These are phyloP conservation scores for Melitaea cinxia DNA, from an alignment of 1,140 invertebrate genomes.

Conservation along the genomic window DNA sequence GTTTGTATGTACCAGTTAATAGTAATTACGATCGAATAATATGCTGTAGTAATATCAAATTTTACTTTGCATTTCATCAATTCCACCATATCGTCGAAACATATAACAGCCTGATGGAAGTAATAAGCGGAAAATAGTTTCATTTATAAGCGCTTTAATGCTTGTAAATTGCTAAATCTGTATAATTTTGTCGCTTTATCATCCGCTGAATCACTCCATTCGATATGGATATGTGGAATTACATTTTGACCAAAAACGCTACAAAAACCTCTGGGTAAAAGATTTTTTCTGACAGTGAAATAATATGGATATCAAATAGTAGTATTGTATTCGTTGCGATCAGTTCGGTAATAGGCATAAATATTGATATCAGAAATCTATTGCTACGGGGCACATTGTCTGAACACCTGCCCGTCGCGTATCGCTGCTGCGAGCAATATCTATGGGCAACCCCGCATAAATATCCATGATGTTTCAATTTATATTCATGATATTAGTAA, in stretches of 20 bases:
- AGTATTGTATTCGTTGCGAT: constrained; percentile 61
- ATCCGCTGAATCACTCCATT: constrained; percentile 38
- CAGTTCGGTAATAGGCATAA: constrained; percentile 74
- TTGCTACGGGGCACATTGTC: constrained; percentile 69
- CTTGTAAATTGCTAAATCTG: constrained; percentile 45
- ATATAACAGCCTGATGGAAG: constrained; percentile 23
- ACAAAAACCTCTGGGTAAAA: not conserved
- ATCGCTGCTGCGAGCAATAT: constrained; percentile 65
- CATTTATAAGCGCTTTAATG: constrained; percentile 33
- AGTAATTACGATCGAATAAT: constrained; percentile 20
- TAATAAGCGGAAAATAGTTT: constrained; percentile 42
- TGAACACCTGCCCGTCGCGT: constrained; percentile 70
- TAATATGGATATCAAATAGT: constrained; percentile 52
- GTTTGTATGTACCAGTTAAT: constrained; percentile 17
- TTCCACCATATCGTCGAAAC: constrained; percentile 10
- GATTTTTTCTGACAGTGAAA: not conserved
- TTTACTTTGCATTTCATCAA: constrained; percentile 27
- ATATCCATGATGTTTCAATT: constrained; percentile 81
- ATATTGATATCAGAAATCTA: constrained; percentile 76
- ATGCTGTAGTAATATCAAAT: constrained; percentile 14
- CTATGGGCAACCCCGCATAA: constrained; percentile 68
- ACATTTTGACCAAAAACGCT: not conserved
- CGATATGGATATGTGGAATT: not conserved
- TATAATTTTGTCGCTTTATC: constrained; percentile 51
- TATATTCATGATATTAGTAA: constrained; percentile 82